Conservation (phyloP, 2,113 vertebrate species). For the Gnathonemus longibarbis region DNA sequence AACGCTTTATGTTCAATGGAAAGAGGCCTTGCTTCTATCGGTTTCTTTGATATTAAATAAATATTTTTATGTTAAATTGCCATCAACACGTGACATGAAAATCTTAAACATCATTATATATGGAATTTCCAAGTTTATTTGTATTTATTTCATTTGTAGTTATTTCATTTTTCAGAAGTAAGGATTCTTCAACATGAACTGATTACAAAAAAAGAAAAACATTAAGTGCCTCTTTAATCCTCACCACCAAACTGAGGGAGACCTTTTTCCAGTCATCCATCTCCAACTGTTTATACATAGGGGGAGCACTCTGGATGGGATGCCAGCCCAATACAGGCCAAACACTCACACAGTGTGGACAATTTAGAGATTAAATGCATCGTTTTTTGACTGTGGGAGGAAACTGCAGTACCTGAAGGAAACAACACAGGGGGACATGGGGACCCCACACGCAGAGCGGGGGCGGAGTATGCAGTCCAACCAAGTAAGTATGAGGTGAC, state of each 20-base stretch:
- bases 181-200: background rate
- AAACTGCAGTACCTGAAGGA: background rate
- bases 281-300: background rate
- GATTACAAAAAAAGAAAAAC: background rate
- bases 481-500: background rate
- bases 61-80: background rate
- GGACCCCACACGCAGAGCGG: background rate
- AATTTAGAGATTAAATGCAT: slow-evolving; percentile 1
- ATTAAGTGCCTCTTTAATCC: background rate
- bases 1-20: background rate
- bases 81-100: background rate
- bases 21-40: background rate
- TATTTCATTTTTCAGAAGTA: background rate
- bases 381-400: background rate
- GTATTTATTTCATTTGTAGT: background rate
- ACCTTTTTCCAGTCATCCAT: background rate
- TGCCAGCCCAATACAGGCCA: background rate
- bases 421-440: background rate
- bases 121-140: background rate
- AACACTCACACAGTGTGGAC: background rate
- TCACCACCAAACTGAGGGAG: background rate
- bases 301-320: background rate
- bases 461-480: background rate
- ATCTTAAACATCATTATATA: background rate
- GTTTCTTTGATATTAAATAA: background rate